Base-by-base conservation (phyloP, 1,140 invertebrate genomes). In the Protaetia brevitarsis region DNA sequence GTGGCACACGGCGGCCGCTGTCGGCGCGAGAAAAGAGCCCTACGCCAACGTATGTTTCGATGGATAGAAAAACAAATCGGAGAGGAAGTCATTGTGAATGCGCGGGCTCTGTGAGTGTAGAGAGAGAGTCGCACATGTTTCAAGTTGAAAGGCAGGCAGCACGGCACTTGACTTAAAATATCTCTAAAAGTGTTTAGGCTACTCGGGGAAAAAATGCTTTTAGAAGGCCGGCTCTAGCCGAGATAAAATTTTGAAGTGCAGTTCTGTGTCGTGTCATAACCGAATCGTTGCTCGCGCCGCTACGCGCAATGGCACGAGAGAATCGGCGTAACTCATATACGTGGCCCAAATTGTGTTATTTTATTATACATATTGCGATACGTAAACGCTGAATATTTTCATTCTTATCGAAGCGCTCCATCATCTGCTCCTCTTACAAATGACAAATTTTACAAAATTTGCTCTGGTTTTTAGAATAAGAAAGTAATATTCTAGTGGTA, bases 101-200 rank as follows among this genome's bases (percentile, higher is more conserved):
- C 41, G 41, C 13, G n/a, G 7, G 6, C 13, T 16, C 6, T 23
- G 41, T 10, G 5, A 51, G 41, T 7, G 5, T 51, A 16, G 41
- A 51, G 41, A 51, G 41, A 51, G 11, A 59, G 57, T 27, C 26
- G 57, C 57, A 59, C 29, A 59, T 59, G 57, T 59, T 59, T 51
- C 16, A 19, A 51, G 41, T 51, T 51, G 41, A 51, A 51, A 51
- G 16, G 41, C 57, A 66, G 41, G n/a, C 5, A 51, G 41, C 41
- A 51, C n/a, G n/a, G 28, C 67, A 65, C 67, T 65, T 59, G 67
- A 65, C 64, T 69, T 66, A 72, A 74, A 74, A 74, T 70, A 72
- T 72, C 69, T 73, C 34, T 70, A 70, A 72, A 73, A 73, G 69
- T 72, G 72, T 74, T 74, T 72, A 68, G 71, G 73, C 70, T 74